Percentiles rank a stretch among this genome's conserved stretches.
Evolutionary conservation across 2,113 vertebrate species (phyloP).

Genomic region (Empidonax traillii): DNA sequence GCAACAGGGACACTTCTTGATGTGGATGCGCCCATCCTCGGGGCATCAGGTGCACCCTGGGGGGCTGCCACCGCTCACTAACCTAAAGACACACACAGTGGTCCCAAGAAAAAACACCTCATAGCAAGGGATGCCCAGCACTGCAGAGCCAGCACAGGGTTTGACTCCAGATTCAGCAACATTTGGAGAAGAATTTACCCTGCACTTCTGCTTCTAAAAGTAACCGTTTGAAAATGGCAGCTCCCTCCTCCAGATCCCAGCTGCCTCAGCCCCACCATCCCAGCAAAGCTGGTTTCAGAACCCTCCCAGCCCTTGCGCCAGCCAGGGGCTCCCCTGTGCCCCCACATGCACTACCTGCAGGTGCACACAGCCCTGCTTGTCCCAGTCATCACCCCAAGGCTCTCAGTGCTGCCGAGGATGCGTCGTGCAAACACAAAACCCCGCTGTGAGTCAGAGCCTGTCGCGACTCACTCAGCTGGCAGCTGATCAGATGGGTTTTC

Average conservation of each 20-base stretch:
- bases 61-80: rapidly evolving
- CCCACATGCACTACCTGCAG: not conserved
- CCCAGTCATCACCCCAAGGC: not conserved
- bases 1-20: not conserved
- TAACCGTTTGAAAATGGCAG: slow-evolving; percentile 45
- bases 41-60: not conserved
- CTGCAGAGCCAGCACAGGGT: not conserved
- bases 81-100: not conserved
- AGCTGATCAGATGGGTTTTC: not conserved
- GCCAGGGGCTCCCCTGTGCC: not conserved
- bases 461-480: not conserved
- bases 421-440: not conserved
- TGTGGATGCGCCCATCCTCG: rapidly evolving
- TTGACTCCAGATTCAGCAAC: not conserved
- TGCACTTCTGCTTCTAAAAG: slow-evolving; percentile 19
- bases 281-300: not conserved
- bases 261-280: not conserved
- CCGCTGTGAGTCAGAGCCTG: not conserved
- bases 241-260: slow-evolving; percentile 8
- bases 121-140: not conserved
- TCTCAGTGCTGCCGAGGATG: not conserved
- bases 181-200: slow-evolving; percentile 23
- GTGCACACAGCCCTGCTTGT: rapidly evolving
- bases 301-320: not conserved
- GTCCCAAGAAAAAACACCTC: not conserved